Conservation (phyloP, 1,140 invertebrate species). For the Bathynomus jamesi region DNA sequence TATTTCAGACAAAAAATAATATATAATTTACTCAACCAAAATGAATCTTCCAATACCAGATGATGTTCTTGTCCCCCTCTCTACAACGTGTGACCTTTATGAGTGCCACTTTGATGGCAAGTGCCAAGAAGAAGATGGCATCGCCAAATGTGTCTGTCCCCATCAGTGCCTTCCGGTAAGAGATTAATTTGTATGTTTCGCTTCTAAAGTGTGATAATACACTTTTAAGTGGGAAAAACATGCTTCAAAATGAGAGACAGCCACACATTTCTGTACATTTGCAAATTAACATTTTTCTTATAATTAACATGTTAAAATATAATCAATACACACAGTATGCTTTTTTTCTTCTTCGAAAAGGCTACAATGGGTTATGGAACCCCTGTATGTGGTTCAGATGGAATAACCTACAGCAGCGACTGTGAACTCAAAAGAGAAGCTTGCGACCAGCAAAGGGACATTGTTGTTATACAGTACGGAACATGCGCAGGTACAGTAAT, state of each 20-base stretch:
- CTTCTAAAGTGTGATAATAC: too few relatives aligned
- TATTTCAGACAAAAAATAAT: background rate
- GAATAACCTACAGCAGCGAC: constrained; percentile 65
- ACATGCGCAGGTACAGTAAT: constrained; percentile 48
- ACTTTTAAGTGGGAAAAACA: too few relatives aligned
- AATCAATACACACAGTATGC: constrained; percentile 41
- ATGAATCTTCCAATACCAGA: constrained; percentile 9
- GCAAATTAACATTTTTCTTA: background rate
- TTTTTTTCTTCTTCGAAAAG: constrained; percentile 69
- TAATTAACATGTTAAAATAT: background rate
- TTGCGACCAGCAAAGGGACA: constrained; percentile 70
- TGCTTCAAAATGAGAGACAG: background rate
- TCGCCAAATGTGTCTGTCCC: constrained; percentile 19
- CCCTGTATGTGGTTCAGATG: constrained; percentile 67
- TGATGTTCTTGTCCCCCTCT: constrained; percentile 19
- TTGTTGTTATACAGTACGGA: constrained; percentile 67
- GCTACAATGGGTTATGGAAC: constrained; percentile 63
- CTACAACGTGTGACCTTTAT: constrained; percentile 24
- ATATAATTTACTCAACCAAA: background rate
- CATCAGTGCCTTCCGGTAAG: constrained; percentile 30
- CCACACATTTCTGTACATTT: background rate
- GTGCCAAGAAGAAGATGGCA: constrained; percentile 15
- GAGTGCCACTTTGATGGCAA: constrained; percentile 28
- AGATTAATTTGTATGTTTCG: background rate
- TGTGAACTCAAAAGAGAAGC: constrained; percentile 64